A percentile compares a stretch with the other conserved stretches of the same genome.
Evolutionary conservation across 1,140 invertebrate species (phyloP).

Genomic region (Apis dorsata): DNA sequence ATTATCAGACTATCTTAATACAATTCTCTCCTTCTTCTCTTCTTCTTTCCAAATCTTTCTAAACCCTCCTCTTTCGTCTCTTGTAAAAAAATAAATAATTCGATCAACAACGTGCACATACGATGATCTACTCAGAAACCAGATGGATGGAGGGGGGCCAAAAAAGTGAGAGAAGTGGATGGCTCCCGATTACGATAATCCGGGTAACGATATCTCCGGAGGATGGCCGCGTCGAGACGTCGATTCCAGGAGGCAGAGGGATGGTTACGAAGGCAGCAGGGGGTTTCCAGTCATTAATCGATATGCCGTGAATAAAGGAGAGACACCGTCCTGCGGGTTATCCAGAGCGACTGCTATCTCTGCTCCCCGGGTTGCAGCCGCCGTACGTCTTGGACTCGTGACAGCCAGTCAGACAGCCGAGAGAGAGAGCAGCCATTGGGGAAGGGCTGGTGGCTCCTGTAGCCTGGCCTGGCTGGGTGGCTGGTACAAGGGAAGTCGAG

Average conservation of each 20-base stretch:
- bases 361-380: conserved; percentile 61
- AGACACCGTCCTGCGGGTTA: conserved; percentile 64
- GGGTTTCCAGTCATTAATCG: conserved; percentile 71
- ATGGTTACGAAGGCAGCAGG: conserved; percentile 36
- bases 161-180: neutral
- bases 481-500: conserved; percentile 54
- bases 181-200: conserved; percentile 30
- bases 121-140: too few relatives aligned
- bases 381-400: conserved; percentile 73
- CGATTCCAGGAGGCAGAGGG: conserved; percentile 35
- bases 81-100: too few relatives aligned
- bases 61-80: too few relatives aligned
- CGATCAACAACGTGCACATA: too few relatives aligned
- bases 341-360: conserved; percentile 67
- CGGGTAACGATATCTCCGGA: conserved; percentile 37
- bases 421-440: conserved; percentile 51
- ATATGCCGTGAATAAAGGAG: conserved; percentile 68
- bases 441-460: conserved; percentile 27
- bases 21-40: neutral
- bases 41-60: neutral
- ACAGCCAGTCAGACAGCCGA: conserved; percentile 62
- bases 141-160: too few relatives aligned
- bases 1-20: too few relatives aligned
- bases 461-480: conserved; percentile 23
- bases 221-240: conserved; percentile 36